Conservation (phyloP, 2,113 vertebrate species). For the Acrocephalus kingi region DNA sequence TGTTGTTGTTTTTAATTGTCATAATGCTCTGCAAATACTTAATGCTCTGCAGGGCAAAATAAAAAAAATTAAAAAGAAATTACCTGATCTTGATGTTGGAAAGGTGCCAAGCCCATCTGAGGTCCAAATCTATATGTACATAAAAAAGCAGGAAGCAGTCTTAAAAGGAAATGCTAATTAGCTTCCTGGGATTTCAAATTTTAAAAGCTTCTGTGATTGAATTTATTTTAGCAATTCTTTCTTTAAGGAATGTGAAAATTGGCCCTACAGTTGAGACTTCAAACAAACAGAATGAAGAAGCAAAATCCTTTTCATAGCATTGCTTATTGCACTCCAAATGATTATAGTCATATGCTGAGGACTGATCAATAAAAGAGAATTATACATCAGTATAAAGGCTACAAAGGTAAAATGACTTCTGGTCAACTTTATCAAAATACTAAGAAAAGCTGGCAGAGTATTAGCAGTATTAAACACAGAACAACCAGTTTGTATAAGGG, state of each 20-base stretch:
- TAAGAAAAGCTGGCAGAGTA: neutral
- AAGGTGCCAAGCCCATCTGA: slow-evolving; percentile 60
- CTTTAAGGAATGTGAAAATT: slow-evolving; percentile 68
- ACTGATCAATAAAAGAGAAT: slow-evolving; percentile 45
- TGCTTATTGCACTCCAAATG: slow-evolving; percentile 30
- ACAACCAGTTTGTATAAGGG: neutral
- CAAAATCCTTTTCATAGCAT: slow-evolving; percentile 27
- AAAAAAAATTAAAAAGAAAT: neutral
- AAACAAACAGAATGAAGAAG: slow-evolving; percentile 54
- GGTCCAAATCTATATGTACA: slow-evolving; percentile 66
- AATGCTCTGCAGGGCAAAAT: neutral
- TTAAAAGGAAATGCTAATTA: slow-evolving; percentile 75
- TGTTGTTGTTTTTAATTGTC: neutral
- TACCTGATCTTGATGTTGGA: slow-evolving; percentile 62
- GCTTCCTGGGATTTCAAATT: slow-evolving; percentile 76
- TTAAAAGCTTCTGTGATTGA: slow-evolving; percentile 75
- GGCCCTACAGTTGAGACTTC: slow-evolving; percentile 63
- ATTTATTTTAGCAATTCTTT: slow-evolving; percentile 72
- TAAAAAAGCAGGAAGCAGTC: slow-evolving; percentile 76
- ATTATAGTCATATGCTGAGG: neutral
- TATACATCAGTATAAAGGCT: slow-evolving; percentile 1
- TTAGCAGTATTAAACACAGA: neutral
- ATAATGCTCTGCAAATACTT: neutral
- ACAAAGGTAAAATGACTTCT: slow-evolving; percentile 46
- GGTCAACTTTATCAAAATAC: slow-evolving; percentile 33